Conservation (phyloP, 2,113 vertebrate genomes). For the Phyllopteryx taeniolatus region DNA sequence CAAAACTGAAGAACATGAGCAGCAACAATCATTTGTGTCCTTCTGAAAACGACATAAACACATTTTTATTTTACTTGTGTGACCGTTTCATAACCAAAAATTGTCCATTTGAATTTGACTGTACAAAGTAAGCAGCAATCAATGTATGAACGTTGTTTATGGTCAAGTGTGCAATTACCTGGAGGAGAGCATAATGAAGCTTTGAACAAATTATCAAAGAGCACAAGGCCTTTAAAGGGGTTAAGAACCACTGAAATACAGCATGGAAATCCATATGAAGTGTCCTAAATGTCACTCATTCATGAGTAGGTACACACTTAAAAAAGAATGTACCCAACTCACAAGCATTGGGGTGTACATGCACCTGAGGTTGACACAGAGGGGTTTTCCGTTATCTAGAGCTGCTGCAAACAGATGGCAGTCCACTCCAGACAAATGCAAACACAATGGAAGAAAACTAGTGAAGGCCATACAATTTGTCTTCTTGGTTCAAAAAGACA, state of each 20-base stretch:
- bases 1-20: too few relatives aligned
- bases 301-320: slow-evolving; percentile 8
- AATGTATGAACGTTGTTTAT: not conserved
- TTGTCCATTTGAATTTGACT: too few relatives aligned
- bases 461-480: not conserved
- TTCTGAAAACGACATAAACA: not conserved
- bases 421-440: slow-evolving; percentile 9
- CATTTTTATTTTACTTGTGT: not conserved
- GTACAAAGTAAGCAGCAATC: not conserved
- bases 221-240: not conserved
- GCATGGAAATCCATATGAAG: slow-evolving; percentile 12
- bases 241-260: not conserved
- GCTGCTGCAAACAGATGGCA: slow-evolving; percentile 48
- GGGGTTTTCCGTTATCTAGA: slow-evolving; percentile 17
- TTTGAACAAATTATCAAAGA: not conserved
- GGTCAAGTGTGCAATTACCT: not conserved
- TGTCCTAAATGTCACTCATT: slow-evolving; percentile 14
- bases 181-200: not conserved
- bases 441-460: not conserved
- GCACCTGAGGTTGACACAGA: slow-evolving; percentile 50
- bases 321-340: not conserved
- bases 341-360: not conserved
- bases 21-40: not conserved
- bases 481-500: not conserved
- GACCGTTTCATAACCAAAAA: too few relatives aligned